Conservation (phyloP, 2,888 invertebrate genomes). For the Napeogenes inachia region DNA sequence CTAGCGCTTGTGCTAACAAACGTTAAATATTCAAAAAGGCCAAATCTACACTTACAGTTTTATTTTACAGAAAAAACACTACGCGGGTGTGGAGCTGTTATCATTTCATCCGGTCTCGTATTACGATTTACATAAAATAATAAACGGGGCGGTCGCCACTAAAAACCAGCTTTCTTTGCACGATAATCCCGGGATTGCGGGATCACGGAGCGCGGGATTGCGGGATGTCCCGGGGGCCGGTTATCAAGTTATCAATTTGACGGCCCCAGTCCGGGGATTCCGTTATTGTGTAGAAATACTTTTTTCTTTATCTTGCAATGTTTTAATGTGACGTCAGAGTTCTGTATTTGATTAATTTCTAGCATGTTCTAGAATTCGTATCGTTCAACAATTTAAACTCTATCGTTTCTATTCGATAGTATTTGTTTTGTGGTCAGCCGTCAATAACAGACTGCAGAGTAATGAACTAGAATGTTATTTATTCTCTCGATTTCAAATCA, state of each 20-base stretch:
- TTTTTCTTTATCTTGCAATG: conserved; percentile 13
- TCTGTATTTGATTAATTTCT: not conserved
- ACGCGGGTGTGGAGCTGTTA: conserved; percentile 42
- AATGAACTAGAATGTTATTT: too few species aligned
- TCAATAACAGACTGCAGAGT: too few species aligned
- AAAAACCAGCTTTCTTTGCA: conserved; percentile 46
- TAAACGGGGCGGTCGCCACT: conserved; percentile 43
- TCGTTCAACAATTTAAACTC: too few species aligned
- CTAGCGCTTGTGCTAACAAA: conserved; percentile 7
- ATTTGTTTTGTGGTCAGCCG: too few species aligned
- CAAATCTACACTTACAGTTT: conserved; percentile 16
- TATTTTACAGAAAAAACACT: conserved; percentile 23
- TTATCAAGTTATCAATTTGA: conserved; percentile 72
- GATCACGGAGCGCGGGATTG: conserved; percentile 32
- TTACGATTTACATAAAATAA: conserved; percentile 63
- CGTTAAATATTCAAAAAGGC: conserved; percentile 18
- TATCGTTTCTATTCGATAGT: too few species aligned
- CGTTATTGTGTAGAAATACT: conserved; percentile 18
- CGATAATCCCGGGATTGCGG: conserved; percentile 45
- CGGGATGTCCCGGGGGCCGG: conserved; percentile 41
- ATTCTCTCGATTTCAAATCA: too few species aligned
- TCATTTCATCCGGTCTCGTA: conserved; percentile 50
- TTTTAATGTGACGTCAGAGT: conserved; percentile 1
- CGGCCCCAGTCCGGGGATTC: conserved; percentile 41
- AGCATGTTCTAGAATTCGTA: not conserved